phyloP scores from a whole-genome alignment of 1,140 invertebrate genomes.

The Diachasmimorpha longicaudata region DNA sequence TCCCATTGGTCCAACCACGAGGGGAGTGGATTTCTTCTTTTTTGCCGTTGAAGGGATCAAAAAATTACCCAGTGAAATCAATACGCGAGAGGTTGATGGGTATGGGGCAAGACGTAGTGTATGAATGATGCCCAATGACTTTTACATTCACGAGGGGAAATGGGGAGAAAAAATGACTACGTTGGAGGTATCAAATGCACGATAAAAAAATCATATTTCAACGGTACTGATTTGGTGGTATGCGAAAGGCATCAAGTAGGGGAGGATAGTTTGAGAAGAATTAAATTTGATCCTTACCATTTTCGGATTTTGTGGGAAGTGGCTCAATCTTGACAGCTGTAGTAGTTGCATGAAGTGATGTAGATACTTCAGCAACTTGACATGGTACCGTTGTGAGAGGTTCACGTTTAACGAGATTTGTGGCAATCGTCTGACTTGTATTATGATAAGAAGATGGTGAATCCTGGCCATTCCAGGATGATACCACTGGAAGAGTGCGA shows the following conservation, averaged over 20 bases:
- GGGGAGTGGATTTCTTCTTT: neutral
- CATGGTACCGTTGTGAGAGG: constrained; percentile 64
- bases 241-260: too few species aligned
- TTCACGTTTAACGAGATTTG: constrained; percentile 65
- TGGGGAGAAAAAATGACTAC: neutral
- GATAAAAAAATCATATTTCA: neutral
- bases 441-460: constrained; percentile 20
- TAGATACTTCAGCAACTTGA: constrained; percentile 72
- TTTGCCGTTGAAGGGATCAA: neutral
- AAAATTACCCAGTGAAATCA: constrained; percentile 1
- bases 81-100: neutral
- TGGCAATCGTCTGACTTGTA: constrained; percentile 29
- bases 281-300: constrained; percentile 40
- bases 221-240: neutral
- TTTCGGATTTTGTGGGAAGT: constrained; percentile 53
- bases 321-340: constrained; percentile 59
- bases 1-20: neutral
- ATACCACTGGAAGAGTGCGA: constrained; percentile 54
- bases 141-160: neutral
- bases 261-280: neutral
- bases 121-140: neutral
- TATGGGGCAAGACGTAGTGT: neutral
- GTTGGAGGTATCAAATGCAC: neutral
- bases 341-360: constrained; percentile 64
- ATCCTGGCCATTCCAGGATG: constrained; percentile 55